Evolutionary conservation across 2,113 vertebrate genomes (phyloP).

Genomic region (Chaetodon trifascialis): DNA sequence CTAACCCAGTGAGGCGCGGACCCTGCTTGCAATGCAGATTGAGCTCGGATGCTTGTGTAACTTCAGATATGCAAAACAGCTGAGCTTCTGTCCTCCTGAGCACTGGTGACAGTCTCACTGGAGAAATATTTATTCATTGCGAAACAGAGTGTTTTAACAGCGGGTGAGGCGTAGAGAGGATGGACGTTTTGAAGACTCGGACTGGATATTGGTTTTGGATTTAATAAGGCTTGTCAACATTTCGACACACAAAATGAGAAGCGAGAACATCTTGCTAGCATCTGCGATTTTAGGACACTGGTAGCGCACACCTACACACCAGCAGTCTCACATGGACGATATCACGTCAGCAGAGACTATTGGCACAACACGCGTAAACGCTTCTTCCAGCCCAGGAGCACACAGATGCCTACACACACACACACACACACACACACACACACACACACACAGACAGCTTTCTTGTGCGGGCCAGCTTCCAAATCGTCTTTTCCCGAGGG

Average conservation of each 20-base stretch:
- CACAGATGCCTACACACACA: conserved; percentile 19
- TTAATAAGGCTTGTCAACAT: conserved; percentile 31
- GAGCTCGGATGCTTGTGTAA: conserved; percentile 28
- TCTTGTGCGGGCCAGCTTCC: conserved; percentile 56
- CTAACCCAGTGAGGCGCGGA: neutral
- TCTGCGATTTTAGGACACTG: conserved; percentile 60
- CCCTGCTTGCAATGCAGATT: neutral
- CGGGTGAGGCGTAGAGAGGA: neutral
- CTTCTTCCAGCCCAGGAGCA: conserved; percentile 27
- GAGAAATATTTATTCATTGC: conserved; percentile 51
- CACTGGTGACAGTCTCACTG: conserved; percentile 46
- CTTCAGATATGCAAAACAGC: conserved; percentile 59
- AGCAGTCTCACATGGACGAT: conserved; percentile 62
- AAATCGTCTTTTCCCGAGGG: conserved; percentile 52
- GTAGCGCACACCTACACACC: conserved; percentile 65
- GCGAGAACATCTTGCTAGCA: conserved; percentile 48
- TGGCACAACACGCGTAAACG: conserved; percentile 56
- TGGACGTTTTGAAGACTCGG: conserved; percentile 16
- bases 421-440: conserved; percentile 18
- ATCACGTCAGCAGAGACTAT: conserved; percentile 41
- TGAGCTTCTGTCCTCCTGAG: conserved; percentile 29
- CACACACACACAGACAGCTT: conserved; percentile 32
- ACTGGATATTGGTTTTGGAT: conserved; percentile 66
- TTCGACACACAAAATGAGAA: conserved; percentile 34
- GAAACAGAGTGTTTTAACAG: conserved; percentile 63